Evolutionary conservation across 2,797 vertebrate genomes (phyloP).

Genomic region (Crax fasciolata): DNA sequence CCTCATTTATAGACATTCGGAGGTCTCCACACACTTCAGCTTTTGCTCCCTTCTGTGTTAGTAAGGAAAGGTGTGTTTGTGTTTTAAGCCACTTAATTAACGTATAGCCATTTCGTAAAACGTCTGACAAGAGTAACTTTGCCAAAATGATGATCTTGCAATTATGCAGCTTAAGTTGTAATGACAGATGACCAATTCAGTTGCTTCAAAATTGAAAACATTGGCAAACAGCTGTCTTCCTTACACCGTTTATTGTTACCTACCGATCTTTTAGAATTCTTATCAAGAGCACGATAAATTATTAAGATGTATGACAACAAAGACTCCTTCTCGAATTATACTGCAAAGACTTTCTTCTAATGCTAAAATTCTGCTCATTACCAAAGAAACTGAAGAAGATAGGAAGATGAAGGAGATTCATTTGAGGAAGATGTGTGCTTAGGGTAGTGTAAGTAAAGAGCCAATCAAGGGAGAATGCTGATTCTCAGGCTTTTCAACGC

Average conservation of each 20-base stretch:
- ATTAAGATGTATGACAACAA: slow-evolving; percentile 51
- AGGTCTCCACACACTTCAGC: not conserved
- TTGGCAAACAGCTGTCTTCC: not conserved
- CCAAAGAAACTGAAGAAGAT: not conserved
- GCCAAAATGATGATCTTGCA: slow-evolving; percentile 45
- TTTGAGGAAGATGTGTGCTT: not conserved
- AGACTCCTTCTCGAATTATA: slow-evolving; percentile 52
- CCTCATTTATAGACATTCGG: not conserved
- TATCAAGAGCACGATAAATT: slow-evolving; percentile 55
- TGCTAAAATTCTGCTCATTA: not conserved
- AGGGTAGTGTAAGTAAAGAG: not conserved
- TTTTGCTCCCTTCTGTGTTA: not conserved
- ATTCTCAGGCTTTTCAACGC: not conserved
- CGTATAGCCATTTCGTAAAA: slow-evolving; percentile 49
- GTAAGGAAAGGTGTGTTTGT: slow-evolving; percentile 13
- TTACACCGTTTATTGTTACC: slow-evolving; percentile 52
- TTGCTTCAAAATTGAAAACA: slow-evolving; percentile 49
- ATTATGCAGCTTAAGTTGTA: slow-evolving; percentile 5
- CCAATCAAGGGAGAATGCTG: not conserved
- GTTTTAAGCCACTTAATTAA: slow-evolving; percentile 59
- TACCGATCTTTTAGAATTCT: slow-evolving; percentile 35
- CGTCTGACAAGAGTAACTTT: slow-evolving; percentile 20
- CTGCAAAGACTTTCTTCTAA: slow-evolving; percentile 14
- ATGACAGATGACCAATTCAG: slow-evolving; percentile 31
- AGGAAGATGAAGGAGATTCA: not conserved